phyloP scores from a whole-genome alignment of 1,140 invertebrate species.

The Drosophila ambigua region DNA sequence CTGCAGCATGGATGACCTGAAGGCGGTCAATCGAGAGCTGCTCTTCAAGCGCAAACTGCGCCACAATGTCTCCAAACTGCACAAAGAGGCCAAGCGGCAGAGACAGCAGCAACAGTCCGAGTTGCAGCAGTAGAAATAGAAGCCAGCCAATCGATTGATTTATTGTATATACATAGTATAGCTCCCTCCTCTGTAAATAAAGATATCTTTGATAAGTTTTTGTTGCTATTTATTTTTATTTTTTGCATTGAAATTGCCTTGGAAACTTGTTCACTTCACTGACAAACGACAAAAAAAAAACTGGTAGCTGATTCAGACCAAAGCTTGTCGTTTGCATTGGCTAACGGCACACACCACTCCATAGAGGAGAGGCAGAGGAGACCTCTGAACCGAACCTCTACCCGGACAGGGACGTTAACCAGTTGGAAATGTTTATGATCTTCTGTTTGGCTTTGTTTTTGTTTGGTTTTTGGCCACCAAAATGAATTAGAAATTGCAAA shows the following conservation, averaged over 20 bases:
- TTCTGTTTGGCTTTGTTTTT: constrained; percentile 23
- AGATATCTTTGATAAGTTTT: constrained; percentile 60
- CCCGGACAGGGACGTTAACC: constrained; percentile 18
- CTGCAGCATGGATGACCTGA: constrained; percentile 74
- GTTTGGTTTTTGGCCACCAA: constrained; percentile 43
- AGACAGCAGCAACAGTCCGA: not conserved
- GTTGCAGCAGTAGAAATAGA: not conserved
- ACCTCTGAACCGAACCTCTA: constrained; percentile 23
- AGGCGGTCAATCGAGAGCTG: constrained; percentile 70
- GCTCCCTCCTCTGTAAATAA: constrained; percentile 61
- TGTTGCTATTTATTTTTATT: constrained; percentile 24
- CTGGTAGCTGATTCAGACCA: constrained; percentile 59
- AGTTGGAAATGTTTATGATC: constrained; percentile 62
- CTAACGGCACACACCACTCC: constrained; percentile 60
- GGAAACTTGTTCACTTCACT: constrained; percentile 60
- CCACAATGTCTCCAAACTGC: constrained; percentile 59
- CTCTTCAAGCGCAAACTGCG: constrained; percentile 70
- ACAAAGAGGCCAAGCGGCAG: constrained; percentile 51
- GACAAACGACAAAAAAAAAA: constrained; percentile 32
- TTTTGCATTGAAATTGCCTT: constrained; percentile 47
- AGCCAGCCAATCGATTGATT: constrained; percentile 26
- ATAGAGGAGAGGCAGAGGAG: no score
- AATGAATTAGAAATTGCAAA: constrained; percentile 81
- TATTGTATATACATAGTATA: constrained; percentile 42
- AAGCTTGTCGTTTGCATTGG: constrained; percentile 79